Percentiles rank a stretch among this genome's conserved stretches.
Conservation (phyloP, 1,140 invertebrate genomes). For the Drosophila tani region DNA sequence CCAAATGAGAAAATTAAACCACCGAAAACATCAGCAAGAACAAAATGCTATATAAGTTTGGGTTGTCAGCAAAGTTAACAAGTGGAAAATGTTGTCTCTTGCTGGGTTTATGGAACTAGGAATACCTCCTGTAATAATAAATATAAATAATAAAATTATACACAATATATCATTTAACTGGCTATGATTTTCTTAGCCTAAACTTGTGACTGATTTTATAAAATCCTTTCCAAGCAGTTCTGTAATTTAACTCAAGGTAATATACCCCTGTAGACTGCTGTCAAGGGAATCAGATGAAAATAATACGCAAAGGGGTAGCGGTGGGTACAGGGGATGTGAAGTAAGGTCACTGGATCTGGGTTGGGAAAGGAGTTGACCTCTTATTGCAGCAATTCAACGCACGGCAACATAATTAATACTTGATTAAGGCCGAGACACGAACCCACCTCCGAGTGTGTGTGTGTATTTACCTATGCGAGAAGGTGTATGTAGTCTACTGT, state of each 20-base stretch:
- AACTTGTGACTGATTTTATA: not conserved
- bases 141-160: not conserved
- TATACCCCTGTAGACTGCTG: not conserved
- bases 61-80: slow-evolving; percentile 35
- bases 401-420: slow-evolving; percentile 66
- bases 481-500: not conserved
- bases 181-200: too few relatives aligned
- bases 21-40: slow-evolving; percentile 1
- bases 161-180: too few relatives aligned
- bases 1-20: slow-evolving; percentile 43
- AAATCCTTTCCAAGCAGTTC: not conserved
- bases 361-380: slow-evolving; percentile 33
- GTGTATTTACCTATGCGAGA: slow-evolving; percentile 16
- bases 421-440: slow-evolving; percentile 54
- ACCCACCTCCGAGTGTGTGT: not conserved
- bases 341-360: slow-evolving; percentile 17
- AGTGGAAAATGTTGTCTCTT: not conserved
- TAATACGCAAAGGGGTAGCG: slow-evolving; percentile 2
- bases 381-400: slow-evolving; percentile 52
- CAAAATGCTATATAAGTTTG: slow-evolving; percentile 16
- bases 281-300: not conserved
- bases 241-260: too few relatives aligned
- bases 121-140: not conserved
- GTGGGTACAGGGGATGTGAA: not conserved
- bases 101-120: not conserved